Percentiles rank a stretch among this genome's conserved stretches.
phyloP scores from a whole-genome alignment of 1,140 invertebrate genomes.

The Drosophila leontia region DNA sequence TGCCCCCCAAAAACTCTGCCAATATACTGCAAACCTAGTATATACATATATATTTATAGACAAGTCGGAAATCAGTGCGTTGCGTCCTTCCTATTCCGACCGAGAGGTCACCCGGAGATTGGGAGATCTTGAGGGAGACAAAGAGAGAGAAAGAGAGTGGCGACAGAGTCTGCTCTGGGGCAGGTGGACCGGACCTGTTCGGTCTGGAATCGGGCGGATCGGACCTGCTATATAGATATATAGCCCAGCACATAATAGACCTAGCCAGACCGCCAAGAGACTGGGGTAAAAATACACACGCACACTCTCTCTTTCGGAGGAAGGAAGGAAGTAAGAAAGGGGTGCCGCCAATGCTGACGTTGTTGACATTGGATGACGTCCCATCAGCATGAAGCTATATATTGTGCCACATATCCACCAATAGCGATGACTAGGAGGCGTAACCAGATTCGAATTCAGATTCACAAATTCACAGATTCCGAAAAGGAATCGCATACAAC shows the following conservation, averaged over 20 bases:
- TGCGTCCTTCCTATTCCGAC: constrained; percentile 18
- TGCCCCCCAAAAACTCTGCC: constrained; percentile 1
- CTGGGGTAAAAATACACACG: constrained; percentile 26
- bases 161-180: not conserved
- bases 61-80: constrained; percentile 19
- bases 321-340: not conserved
- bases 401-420: constrained; percentile 8
- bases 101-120: constrained; percentile 21
- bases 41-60: not conserved
- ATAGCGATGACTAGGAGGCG: constrained; percentile 12
- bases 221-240: constrained; percentile 3
- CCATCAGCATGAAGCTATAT: not conserved
- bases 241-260: constrained; percentile 9
- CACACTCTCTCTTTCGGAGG: constrained; percentile 17
- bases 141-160: not conserved
- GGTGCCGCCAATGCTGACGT: constrained; percentile 12
- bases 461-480: not conserved
- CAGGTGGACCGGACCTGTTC: constrained; percentile 39
- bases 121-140: not conserved
- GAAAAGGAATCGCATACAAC: not conserved
- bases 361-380: constrained; percentile 37
- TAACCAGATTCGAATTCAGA: constrained; percentile 5
- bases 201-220: constrained; percentile 36
- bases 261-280: constrained; percentile 27
- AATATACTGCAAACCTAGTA: not conserved